Conservation (phyloP, 1,140 invertebrate genomes). For the Cotesia vestalis region DNA sequence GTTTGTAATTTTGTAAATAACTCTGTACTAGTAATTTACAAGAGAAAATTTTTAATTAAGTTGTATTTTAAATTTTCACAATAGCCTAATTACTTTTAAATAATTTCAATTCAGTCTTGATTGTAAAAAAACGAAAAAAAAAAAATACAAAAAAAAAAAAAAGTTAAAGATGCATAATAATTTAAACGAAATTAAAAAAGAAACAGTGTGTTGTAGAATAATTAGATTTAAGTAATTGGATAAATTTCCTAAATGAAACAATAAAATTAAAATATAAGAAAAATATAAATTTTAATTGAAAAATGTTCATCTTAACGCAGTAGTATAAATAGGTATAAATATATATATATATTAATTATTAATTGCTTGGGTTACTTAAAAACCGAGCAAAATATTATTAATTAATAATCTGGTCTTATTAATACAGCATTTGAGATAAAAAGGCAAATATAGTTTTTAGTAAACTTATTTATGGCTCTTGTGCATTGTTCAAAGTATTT, state of each 20-base stretch:
- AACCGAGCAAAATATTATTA: slow-evolving; percentile 23
- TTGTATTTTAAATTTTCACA: background rate
- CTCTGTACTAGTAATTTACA: background rate
- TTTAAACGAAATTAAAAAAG: slow-evolving; percentile 2
- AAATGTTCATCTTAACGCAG: slow-evolving; percentile 23
- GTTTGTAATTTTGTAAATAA: slow-evolving; percentile 27
- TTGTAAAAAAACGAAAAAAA: too few relatives aligned
- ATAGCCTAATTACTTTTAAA: too few relatives aligned
- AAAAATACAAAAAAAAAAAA: too few relatives aligned
- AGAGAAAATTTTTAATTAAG: background rate
- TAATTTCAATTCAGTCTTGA: too few relatives aligned
- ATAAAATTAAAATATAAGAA: too few relatives aligned
- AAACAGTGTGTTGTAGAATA: slow-evolving; percentile 4
- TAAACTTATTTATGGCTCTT: slow-evolving; percentile 53
- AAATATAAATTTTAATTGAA: slow-evolving; percentile 21
- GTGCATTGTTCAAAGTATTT: slow-evolving; percentile 57
- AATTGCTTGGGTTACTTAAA: too few relatives aligned
- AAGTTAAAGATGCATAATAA: too few relatives aligned
- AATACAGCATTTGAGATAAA: slow-evolving; percentile 44
- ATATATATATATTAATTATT: too few relatives aligned
- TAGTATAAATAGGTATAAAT: slow-evolving; percentile 19
- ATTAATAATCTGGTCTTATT: slow-evolving; percentile 47
- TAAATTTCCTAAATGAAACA: too few relatives aligned
- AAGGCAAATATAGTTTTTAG: slow-evolving; percentile 32
- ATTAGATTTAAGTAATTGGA: slow-evolving; percentile 2